These are phyloP conservation scores for Loxodonta africana DNA, from an alignment of 2,113 vertebrate species.

Conservation along the genomic window DNA sequence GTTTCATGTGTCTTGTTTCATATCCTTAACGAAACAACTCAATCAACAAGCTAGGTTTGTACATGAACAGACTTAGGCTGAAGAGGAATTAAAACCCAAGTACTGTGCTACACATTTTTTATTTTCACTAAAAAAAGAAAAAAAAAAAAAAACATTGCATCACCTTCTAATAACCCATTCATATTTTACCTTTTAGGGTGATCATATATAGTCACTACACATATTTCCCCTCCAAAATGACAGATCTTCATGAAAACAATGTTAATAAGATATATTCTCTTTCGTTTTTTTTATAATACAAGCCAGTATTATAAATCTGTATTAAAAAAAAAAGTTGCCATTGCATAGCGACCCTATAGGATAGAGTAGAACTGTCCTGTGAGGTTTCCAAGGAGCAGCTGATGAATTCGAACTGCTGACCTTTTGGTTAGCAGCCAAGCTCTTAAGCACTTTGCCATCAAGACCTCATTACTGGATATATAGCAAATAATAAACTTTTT, in stretches of 20 bases:
- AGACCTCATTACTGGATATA: too few relatives aligned
- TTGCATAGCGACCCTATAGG: too few relatives aligned
- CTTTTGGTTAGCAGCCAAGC: too few relatives aligned
- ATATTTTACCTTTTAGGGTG: neutral
- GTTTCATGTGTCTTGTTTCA: constrained; percentile 87
- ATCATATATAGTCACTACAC: neutral
- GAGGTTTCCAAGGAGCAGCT: too few relatives aligned
- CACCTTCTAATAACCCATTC: neutral
- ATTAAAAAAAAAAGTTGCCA: too few relatives aligned
- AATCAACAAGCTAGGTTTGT: constrained; percentile 85
- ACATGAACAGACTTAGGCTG: constrained; percentile 75
- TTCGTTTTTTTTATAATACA: neutral
- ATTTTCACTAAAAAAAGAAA: constrained; percentile 2
- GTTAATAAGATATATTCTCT: neutral
- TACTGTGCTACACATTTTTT: neutral
- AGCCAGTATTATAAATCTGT: neutral
- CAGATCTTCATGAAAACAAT: neutral
- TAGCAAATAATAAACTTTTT: neutral
- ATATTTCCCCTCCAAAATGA: neutral
- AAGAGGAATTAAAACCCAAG: constrained; percentile 75
- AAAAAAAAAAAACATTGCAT: neutral
- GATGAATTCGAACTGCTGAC: too few relatives aligned
- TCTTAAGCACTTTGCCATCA: too few relatives aligned
- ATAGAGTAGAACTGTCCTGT: too few relatives aligned
- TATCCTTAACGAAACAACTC: constrained; percentile 89